These are phyloP conservation scores for Zoanthus sociatus DNA, from an alignment of 92 coral and sea anemone genomes.

Conservation along the genomic window DNA sequence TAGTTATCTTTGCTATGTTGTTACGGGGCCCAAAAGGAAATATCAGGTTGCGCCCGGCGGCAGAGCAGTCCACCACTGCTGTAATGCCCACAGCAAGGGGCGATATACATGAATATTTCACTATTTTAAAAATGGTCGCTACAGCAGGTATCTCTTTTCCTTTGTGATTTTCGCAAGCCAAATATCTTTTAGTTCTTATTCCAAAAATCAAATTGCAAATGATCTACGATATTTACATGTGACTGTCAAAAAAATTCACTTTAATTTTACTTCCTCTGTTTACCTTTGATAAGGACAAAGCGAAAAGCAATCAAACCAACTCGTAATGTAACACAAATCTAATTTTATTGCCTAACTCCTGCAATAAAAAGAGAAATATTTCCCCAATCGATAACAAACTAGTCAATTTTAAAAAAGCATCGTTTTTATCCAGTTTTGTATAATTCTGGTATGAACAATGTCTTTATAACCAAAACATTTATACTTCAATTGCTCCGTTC, in stretches of 20 bases:
- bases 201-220: conserved; percentile 13
- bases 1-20: conserved; percentile 43
- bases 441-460: neutral
- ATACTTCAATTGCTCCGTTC: neutral
- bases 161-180: conserved; percentile 10
- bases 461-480: neutral
- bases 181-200: neutral
- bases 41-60: conserved; percentile 56
- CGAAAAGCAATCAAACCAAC: neutral
- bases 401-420: neutral
- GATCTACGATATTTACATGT: conserved; percentile 29
- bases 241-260: conserved; percentile 27
- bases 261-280: conserved; percentile 2
- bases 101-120: conserved; percentile 34
- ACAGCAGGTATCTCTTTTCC: conserved; percentile 4
- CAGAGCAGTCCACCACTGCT: conserved; percentile 45
- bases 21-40: conserved; percentile 44
- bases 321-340: neutral
- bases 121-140: neutral
- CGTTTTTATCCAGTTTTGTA: neutral
- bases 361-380: neutral
- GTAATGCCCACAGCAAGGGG: conserved; percentile 50
- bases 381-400: neutral
- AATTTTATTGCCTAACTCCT: neutral
- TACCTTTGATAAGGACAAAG: conserved; percentile 17